A percentile compares a stretch with the other conserved stretches of the same genome.
Evolutionary conservation across 2,113 vertebrate genomes (phyloP).

Genomic region (Malurus elegans): DNA sequence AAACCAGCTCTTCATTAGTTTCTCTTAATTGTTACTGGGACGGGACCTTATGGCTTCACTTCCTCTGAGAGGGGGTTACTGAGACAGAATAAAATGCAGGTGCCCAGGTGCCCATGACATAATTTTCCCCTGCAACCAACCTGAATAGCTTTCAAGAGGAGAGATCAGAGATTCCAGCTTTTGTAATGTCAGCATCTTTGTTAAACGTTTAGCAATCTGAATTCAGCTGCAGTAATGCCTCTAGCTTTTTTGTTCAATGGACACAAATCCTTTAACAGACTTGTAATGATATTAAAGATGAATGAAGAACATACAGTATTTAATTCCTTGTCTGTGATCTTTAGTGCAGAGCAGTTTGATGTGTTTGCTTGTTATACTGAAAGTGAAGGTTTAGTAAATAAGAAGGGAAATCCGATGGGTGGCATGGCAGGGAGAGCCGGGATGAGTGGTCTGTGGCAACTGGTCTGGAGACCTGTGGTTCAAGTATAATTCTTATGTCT

Average conservation of each 20-base stretch:
- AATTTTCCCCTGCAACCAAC: constrained; percentile 58
- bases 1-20: constrained; percentile 63
- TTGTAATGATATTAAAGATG: constrained; percentile 56
- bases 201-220: constrained; percentile 63
- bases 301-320: constrained; percentile 59
- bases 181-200: constrained; percentile 61
- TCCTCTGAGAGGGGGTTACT: constrained; percentile 64
- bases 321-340: constrained; percentile 61
- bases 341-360: constrained; percentile 32
- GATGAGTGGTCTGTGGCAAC: not conserved
- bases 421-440: not conserved
- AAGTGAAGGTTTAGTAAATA: constrained; percentile 35
- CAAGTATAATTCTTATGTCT: not conserved
- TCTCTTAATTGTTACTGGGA: constrained; percentile 75
- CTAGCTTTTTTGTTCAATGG: constrained; percentile 36
- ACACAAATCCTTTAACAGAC: constrained; percentile 40
- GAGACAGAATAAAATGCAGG: constrained; percentile 59
- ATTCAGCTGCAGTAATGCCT: constrained; percentile 35
- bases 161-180: constrained; percentile 54
- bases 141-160: constrained; percentile 49
- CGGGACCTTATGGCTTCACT: constrained; percentile 65
- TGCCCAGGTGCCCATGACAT: constrained; percentile 69
- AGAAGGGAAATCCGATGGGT: not conserved
- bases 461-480: not conserved
- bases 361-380: not conserved